Evolutionary conservation across 2,888 invertebrate genomes (phyloP).

Genomic region (Emmelina monodactyla): DNA sequence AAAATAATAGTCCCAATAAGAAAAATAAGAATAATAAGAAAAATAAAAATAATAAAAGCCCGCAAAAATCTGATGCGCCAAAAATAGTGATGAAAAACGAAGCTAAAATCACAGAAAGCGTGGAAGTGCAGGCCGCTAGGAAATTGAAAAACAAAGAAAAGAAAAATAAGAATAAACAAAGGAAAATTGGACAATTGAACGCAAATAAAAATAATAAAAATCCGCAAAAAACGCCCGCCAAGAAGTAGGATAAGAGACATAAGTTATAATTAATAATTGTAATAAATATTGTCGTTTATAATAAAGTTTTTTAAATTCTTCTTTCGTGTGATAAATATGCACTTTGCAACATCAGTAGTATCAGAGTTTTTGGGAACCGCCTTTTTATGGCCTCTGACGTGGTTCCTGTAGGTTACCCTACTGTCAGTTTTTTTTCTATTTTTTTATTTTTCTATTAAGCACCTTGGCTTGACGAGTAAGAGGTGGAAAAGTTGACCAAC

Average conservation of each 20-base stretch:
- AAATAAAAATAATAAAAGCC: constrained; percentile 18
- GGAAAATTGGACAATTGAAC: constrained; percentile 40
- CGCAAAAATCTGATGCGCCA: neutral
- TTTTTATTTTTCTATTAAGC: no score
- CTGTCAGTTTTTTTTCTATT: no score
- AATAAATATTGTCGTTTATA: no score
- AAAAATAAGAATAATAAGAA: constrained; percentile 26
- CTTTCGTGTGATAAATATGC: no score
- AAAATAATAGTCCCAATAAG: constrained; percentile 20
- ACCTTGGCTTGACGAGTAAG: no score
- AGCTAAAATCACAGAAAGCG: constrained; percentile 29
- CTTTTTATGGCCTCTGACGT: no score
- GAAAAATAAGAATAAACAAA: constrained; percentile 28
- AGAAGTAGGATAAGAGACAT: constrained; percentile 28
- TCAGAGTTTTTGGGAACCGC: no score
- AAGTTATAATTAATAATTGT: constrained; percentile 16
- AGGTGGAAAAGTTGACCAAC: no score
- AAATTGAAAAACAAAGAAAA: constrained; percentile 42
- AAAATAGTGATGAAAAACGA: no score
- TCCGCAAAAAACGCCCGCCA: constrained; percentile 20
- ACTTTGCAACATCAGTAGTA: no score
- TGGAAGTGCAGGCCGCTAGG: constrained; percentile 31
- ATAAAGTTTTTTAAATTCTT: no score
- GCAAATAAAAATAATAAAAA: constrained; percentile 21
- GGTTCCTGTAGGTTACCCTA: no score